Conservation (phyloP, 2,888 invertebrate species). For the Eledona agricola region DNA sequence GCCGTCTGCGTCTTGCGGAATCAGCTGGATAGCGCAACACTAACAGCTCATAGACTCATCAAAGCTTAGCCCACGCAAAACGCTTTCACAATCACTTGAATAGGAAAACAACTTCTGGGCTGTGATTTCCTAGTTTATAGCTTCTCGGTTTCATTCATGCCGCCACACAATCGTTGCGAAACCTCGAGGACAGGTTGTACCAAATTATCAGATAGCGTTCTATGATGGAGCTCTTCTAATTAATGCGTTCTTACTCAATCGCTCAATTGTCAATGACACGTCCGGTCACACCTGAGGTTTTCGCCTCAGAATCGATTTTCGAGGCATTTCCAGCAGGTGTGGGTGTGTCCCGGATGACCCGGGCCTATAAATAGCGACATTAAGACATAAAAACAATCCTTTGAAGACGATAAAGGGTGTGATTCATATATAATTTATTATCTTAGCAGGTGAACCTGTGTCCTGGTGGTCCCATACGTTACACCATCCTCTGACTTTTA, state of each 20-base stretch:
- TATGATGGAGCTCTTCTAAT: too few relatives aligned
- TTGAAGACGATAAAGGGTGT: constrained; percentile 46
- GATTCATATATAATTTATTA: constrained; percentile 54
- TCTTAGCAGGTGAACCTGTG: constrained; percentile 51
- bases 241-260: too few relatives aligned
- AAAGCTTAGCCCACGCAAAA: constrained; percentile 45
- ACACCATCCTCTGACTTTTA: constrained; percentile 52
- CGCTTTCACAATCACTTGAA: constrained; percentile 50
- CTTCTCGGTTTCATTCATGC: constrained; percentile 45
- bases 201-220: constrained; percentile 28
- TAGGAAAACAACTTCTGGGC: constrained; percentile 48
- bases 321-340: constrained; percentile 18
- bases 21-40: constrained; percentile 44
- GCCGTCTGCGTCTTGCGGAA: constrained; percentile 47
- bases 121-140: constrained; percentile 46
- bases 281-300: too few relatives aligned
- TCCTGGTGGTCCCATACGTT: constrained; percentile 54
- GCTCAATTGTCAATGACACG: too few relatives aligned
- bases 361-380: constrained; percentile 43
- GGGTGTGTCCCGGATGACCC: constrained; percentile 34
- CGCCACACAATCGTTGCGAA: constrained; percentile 37
- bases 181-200: constrained; percentile 38
- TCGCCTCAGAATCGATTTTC: too few relatives aligned
- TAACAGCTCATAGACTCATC: constrained; percentile 49
- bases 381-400: constrained; percentile 45